Evolutionary conservation across 2,113 vertebrate species (phyloP).

Genomic region (Otus sunia): DNA sequence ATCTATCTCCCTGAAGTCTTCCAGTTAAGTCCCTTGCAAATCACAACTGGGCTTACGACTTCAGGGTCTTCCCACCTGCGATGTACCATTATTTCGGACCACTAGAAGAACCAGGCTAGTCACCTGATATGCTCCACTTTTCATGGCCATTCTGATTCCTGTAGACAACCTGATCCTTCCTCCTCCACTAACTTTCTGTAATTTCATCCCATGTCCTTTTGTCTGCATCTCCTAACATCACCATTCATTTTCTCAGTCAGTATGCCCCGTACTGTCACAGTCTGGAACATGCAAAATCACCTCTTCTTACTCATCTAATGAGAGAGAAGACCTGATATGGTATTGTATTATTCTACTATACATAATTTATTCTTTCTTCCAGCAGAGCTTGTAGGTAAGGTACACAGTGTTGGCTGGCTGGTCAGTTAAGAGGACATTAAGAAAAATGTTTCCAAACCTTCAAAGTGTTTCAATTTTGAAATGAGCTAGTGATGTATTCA

Average conservation of each 20-base stretch:
- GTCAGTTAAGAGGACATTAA: neutral
- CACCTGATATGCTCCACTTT: neutral
- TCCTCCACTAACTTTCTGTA: neutral
- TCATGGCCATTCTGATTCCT: neutral
- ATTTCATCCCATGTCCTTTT: conserved; percentile 26
- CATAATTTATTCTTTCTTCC: conserved; percentile 11
- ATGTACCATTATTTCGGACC: neutral
- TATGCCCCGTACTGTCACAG: neutral
- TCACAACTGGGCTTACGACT: neutral
- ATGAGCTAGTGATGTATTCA: neutral
- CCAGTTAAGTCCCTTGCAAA: neutral
- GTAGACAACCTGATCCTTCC: neutral
- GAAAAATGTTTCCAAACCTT: neutral
- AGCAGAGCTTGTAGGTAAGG: neutral
- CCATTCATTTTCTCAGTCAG: neutral
- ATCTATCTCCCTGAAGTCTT: neutral
- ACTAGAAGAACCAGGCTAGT: neutral
- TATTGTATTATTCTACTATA: neutral
- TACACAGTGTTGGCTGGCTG: neutral
- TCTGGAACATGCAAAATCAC: neutral
- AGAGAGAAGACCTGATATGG: neutral
- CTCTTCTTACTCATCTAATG: conserved; percentile 6
- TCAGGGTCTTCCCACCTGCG: neutral
- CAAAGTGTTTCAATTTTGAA: neutral
- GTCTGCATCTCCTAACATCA: neutral